phyloP scores from a whole-genome alignment of 2,797 vertebrate species.

The Anolis apletophallus region DNA sequence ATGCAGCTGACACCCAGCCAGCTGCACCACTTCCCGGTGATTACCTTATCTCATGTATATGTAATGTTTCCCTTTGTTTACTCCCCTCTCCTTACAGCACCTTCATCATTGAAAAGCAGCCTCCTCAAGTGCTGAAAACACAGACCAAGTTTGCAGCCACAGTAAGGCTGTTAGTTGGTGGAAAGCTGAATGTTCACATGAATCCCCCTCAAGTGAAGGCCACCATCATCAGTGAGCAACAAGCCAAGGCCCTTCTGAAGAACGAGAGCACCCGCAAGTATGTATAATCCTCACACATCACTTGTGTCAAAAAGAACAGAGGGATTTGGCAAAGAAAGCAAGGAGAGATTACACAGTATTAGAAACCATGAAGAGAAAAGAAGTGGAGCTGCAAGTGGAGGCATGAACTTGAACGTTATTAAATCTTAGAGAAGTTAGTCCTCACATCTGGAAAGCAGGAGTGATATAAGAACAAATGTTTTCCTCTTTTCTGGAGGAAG shows the following conservation, averaged over 20 bases:
- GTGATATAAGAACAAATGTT: not conserved
- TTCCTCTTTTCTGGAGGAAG: not conserved
- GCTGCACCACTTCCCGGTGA: too few species aligned
- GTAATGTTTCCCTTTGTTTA: not conserved
- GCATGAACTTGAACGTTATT: not conserved
- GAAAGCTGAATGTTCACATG: conserved; percentile 97
- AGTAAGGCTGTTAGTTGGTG: conserved; percentile 92
- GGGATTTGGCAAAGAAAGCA: not conserved
- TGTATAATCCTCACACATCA: not conserved
- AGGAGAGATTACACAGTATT: not conserved
- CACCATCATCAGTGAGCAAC: conserved; percentile 94
- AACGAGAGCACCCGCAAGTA: conserved; percentile 92
- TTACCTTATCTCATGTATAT: not conserved
- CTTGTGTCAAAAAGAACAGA: not conserved
- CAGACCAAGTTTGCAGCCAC: conserved; percentile 96
- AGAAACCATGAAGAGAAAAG: not conserved
- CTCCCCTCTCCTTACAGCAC: conserved; percentile 77
- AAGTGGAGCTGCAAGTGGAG: not conserved
- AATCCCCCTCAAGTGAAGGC: conserved; percentile 97
- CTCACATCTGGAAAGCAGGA: not conserved
- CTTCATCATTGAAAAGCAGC: conserved; percentile 98
- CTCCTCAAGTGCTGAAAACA: conserved; percentile 93
- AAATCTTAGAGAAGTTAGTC: not conserved
- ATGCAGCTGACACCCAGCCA: too few species aligned
- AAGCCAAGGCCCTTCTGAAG: conserved; percentile 94